Base-by-base conservation (phyloP, 2,888 invertebrate species). In the Lysandra bellargus region DNA sequence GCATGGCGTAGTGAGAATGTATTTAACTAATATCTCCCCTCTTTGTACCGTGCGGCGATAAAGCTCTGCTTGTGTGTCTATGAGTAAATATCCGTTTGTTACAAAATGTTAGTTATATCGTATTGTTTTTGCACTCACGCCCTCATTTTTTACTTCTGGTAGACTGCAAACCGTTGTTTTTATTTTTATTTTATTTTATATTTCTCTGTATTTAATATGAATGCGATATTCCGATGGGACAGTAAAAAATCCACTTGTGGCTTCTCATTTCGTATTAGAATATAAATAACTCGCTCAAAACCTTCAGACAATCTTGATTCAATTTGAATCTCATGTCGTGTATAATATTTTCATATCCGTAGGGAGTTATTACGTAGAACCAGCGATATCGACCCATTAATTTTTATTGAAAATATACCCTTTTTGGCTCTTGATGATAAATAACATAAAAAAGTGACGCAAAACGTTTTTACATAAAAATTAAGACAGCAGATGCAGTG, bases 221-320 rank as follows among this genome's bases (percentile, higher is more conserved):
- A 14, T 30, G 53, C 17, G 33, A 57, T 53, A 76, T 76, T 75
- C 23, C 23, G 33, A 57, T 76, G 76, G 33, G 76, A 12, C 53
- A 76, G 53, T 76, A 57, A 53, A 76, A 57, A 76, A 12, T 5
- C 33, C 76, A 76, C 76, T 76, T 76, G 76, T 53, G 76, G 53
- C 76, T 14, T 76, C 57, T 57, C 23, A 79, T 79, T 60, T 79
- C 60, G 60, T 74, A 76, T 79, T 80, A 82, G 85, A 86, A 85
- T 86, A 86, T 86, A 85, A 84, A 86, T 85, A 83, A 83, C 84
- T 80, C 80, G 80, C 82, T 84, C 82, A 82, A 80, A 83, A 81
- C 82, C 82, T 14, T 83, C 81, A 80, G 80, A 81, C 81, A 80
- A 81, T 82, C 80, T 81, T 82, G 82, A 84, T 85, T 85, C 83